Conservation (phyloP, 2,888 invertebrate species). For the Aspidiotus rigidus region DNA sequence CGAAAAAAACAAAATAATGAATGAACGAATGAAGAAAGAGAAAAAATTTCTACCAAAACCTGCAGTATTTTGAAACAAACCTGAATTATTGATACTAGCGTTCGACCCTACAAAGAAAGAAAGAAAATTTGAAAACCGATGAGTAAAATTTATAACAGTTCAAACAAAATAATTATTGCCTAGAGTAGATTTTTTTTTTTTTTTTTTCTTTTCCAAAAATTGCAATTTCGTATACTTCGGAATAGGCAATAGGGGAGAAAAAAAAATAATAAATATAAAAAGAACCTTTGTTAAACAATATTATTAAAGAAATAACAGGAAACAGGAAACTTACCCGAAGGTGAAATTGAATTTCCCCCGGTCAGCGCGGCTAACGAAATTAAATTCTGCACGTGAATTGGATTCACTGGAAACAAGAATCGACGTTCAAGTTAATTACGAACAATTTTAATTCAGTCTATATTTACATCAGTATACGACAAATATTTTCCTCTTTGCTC, state of each 20-base stretch:
- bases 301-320: too few species aligned
- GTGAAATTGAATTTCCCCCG: slow-evolving; percentile 47
- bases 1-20: background rate
- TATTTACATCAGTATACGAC: too few species aligned
- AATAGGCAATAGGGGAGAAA: too few species aligned
- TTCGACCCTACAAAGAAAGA: slow-evolving; percentile 41
- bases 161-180: slow-evolving; percentile 4
- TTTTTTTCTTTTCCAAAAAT: too few species aligned
- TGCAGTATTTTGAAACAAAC: slow-evolving; percentile 39
- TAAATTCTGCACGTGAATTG: slow-evolving; percentile 83
- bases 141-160: background rate
- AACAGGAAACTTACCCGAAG: slow-evolving; percentile 45
- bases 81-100: slow-evolving; percentile 43
- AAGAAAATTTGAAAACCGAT: background rate
- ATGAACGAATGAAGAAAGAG: background rate
- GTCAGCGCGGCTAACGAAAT: slow-evolving; percentile 81
- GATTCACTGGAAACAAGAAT: slow-evolving; percentile 42
- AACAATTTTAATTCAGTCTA: too few species aligned
- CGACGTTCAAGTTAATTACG: background rate
- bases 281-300: too few species aligned
- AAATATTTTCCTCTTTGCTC: too few species aligned
- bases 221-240: too few species aligned
- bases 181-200: too few species aligned
- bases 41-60: too few species aligned
- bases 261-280: too few species aligned